Percentiles rank a stretch among this genome's conserved stretches.
Conservation (phyloP, 2,113 vertebrate genomes). For the Rhinolophus ferrumequinum region DNA sequence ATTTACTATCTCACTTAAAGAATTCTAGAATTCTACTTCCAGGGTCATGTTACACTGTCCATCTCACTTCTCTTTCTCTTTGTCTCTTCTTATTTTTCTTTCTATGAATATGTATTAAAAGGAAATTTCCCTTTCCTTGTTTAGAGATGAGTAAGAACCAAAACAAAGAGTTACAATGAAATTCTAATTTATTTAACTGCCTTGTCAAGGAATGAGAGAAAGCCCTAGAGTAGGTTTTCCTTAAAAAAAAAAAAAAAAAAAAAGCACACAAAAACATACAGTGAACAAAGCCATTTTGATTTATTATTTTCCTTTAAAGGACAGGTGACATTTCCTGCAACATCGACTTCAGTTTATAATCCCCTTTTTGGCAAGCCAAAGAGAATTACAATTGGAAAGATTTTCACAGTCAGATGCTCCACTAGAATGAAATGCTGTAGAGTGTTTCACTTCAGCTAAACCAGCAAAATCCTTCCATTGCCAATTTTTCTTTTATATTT, state of each 20-base stretch:
- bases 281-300: conserved; percentile 67
- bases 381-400: conserved; percentile 73
- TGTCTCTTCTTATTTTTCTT: background rate
- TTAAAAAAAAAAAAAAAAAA: background rate
- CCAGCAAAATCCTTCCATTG: conserved; percentile 62
- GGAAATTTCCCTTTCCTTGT: background rate
- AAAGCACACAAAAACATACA: background rate
- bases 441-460: conserved; percentile 70
- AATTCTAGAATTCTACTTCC: background rate
- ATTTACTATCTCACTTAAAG: background rate
- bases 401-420: conserved; percentile 67
- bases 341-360: conserved; percentile 70
- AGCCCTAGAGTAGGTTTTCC: background rate
- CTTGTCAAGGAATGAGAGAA: conserved; percentile 51
- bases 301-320: conserved; percentile 77
- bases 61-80: background rate
- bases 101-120: conserved; percentile 48
- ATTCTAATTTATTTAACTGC: conserved; percentile 21
- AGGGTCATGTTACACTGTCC: background rate
- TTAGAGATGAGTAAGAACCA: background rate
- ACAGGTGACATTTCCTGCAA: conserved; percentile 80
- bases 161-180: conserved; percentile 33
- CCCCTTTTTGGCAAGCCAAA: conserved; percentile 71
- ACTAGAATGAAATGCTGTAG: conserved; percentile 51
- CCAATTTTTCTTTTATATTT: conserved; percentile 78